These are phyloP conservation scores for Cantharis rufa DNA, from an alignment of 2,888 invertebrate species.

Conservation along the genomic window DNA sequence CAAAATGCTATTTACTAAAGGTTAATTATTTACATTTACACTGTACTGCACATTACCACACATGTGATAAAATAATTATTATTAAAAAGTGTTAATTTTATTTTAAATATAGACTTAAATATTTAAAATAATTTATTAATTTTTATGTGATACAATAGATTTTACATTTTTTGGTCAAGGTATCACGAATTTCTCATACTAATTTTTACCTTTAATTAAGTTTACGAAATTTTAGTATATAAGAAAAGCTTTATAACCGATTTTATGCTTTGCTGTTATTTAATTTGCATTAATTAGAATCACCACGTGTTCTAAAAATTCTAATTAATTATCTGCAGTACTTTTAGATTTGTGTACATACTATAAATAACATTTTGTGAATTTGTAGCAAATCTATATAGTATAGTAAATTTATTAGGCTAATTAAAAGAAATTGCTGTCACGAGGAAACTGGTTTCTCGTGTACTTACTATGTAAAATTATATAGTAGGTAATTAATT, in stretches of 20 bases:
- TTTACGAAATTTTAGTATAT: background rate
- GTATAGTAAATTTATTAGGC: background rate
- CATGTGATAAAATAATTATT: background rate
- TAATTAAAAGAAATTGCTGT: background rate
- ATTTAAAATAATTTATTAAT: background rate
- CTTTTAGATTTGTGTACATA: slow-evolving; percentile 12
- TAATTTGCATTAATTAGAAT: background rate
- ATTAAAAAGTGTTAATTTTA: background rate
- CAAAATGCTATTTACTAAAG: background rate
- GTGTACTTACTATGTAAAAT: background rate
- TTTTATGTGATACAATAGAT: background rate
- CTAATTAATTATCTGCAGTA: slow-evolving; percentile 12
- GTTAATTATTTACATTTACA: background rate
- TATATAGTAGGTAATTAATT: background rate
- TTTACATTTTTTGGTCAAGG: background rate
- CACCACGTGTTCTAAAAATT: background rate
- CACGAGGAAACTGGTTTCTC: background rate
- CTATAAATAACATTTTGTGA: background rate
- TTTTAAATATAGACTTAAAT: background rate
- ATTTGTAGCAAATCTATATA: background rate
- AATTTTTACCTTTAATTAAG: background rate
- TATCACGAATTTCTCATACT: background rate
- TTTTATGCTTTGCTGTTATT: background rate
- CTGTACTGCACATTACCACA: background rate
- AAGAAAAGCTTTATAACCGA: background rate